phyloP scores from a whole-genome alignment of 2,888 invertebrate genomes.

The Eudasyphora cyanicolor region DNA sequence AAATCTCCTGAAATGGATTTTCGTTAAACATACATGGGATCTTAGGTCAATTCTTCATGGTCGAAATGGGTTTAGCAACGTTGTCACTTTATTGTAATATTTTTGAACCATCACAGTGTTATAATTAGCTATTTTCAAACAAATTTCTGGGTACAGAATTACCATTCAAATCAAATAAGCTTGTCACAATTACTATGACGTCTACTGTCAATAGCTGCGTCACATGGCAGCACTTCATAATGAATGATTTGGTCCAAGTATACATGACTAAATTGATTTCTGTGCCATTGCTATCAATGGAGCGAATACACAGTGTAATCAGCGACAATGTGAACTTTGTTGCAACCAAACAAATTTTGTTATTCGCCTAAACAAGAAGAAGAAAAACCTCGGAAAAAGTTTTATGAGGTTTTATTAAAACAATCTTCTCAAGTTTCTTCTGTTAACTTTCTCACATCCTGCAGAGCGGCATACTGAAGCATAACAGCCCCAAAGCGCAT shows the following conservation, averaged over 20 bases:
- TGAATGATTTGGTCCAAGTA: background rate
- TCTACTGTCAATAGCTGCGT: background rate
- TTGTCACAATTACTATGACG: background rate
- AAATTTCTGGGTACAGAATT: too few relatives aligned
- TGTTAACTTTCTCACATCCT: background rate
- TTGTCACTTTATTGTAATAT: too few relatives aligned
- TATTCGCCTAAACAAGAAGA: background rate
- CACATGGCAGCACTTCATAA: too few relatives aligned
- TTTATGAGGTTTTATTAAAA: constrained; percentile 19
- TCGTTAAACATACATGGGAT: too few relatives aligned
- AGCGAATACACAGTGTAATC: background rate
- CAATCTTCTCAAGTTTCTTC: constrained; percentile 8
- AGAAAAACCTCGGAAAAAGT: background rate
- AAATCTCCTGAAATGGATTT: too few relatives aligned
- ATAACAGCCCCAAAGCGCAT: background rate
- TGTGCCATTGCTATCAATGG: background rate
- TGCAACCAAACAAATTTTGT: background rate
- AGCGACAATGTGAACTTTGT: background rate
- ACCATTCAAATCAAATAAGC: too few relatives aligned
- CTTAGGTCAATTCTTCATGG: too few relatives aligned
- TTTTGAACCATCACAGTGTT: too few relatives aligned
- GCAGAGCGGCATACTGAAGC: background rate
- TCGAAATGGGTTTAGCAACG: too few relatives aligned
- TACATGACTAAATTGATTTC: background rate
- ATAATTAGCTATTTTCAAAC: too few relatives aligned